Evolutionary conservation across 2,797 vertebrate genomes (phyloP).

Genomic region (Liasis olivaceus): DNA sequence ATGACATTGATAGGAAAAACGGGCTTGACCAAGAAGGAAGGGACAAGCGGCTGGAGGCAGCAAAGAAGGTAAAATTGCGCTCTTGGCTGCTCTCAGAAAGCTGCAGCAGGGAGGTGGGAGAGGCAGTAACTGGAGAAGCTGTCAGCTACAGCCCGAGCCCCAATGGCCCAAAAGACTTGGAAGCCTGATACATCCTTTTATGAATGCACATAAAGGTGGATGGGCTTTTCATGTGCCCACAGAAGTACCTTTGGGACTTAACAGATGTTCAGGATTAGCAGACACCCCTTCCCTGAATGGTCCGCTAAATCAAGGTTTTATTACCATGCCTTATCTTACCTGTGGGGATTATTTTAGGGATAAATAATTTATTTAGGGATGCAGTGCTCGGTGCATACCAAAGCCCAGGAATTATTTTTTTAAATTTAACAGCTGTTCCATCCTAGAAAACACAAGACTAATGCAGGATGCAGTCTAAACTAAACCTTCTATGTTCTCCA

Average conservation of each 20-base stretch:
- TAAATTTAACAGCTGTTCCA: background rate
- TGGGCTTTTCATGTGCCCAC: background rate
- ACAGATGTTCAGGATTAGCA: background rate
- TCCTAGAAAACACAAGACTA: background rate
- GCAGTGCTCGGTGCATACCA: too few relatives aligned
- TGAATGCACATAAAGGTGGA: background rate
- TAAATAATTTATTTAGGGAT: too few relatives aligned
- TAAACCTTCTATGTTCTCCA: background rate
- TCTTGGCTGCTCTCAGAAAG: background rate
- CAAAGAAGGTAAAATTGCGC: background rate
- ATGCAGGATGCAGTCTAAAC: background rate
- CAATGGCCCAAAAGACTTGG: background rate
- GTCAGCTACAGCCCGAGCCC: background rate
- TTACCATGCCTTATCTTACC: background rate
- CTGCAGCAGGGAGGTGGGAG: background rate
- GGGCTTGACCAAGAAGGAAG: background rate
- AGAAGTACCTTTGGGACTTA: background rate
- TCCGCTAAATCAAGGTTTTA: background rate
- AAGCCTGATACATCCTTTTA: background rate
- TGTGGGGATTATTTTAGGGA: too few relatives aligned
- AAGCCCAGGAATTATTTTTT: background rate
- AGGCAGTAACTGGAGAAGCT: background rate
- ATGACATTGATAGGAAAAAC: background rate
- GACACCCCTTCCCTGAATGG: background rate
- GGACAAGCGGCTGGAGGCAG: background rate